A percentile compares a stretch with the other conserved stretches of the same genome.
Evolutionary conservation across 2,888 invertebrate species (phyloP).

Genomic region (Ormia ochracea): DNA sequence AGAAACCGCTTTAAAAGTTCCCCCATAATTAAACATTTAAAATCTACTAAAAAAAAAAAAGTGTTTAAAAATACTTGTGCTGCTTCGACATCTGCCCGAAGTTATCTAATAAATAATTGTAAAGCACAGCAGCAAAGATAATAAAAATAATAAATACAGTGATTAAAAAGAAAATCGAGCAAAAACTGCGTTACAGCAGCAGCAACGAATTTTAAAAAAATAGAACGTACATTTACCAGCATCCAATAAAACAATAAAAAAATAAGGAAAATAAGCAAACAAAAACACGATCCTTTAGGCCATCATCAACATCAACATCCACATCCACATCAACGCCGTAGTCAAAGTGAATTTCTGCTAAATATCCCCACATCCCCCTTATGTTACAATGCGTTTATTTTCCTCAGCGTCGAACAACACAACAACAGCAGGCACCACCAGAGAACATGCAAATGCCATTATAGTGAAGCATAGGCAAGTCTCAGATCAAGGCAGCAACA

Average conservation of each 20-base stretch:
- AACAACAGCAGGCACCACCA: constrained; percentile 16
- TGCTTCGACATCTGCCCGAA: constrained; percentile 47
- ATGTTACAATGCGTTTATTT: constrained; percentile 60
- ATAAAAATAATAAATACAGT: constrained; percentile 32
- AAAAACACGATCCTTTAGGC: constrained; percentile 24
- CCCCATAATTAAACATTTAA: constrained; percentile 27
- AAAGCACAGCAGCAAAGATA: constrained; percentile 65
- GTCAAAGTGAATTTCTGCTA: constrained; percentile 7
- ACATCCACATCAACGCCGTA: constrained; percentile 25
- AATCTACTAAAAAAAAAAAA: constrained; percentile 18
- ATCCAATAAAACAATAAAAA: constrained; percentile 1
- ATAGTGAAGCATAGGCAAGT: constrained; percentile 36
- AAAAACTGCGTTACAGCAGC: constrained; percentile 21
- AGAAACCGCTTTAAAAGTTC: background rate
- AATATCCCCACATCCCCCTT: constrained; percentile 43
- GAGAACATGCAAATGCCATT: constrained; percentile 57
- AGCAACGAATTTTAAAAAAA: background rate
- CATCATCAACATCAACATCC: no score
- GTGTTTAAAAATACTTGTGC: background rate
- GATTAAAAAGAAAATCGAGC: constrained; percentile 24
- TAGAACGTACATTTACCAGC: background rate
- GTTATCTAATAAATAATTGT: constrained; percentile 66
- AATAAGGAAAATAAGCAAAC: background rate
- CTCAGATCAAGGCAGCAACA: constrained; percentile 44
- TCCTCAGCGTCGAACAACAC: constrained; percentile 31